These are phyloP conservation scores for Pterostichus madidus DNA, from an alignment of 2,888 invertebrate genomes.

Conservation along the genomic window DNA sequence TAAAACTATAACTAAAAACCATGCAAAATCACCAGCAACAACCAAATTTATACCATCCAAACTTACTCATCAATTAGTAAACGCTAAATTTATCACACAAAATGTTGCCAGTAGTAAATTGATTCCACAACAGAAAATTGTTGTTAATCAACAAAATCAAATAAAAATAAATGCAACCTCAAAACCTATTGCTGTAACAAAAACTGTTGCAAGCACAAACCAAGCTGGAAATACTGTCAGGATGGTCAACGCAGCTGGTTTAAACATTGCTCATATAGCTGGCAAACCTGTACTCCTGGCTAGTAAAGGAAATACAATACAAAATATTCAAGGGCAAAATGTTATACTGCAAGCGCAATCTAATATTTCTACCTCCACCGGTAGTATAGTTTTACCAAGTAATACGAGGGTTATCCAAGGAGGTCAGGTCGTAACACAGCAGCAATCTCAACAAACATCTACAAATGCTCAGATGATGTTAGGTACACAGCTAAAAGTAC, in stretches of 20 bases:
- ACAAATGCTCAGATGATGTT: constrained; percentile 73
- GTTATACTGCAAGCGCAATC: constrained; percentile 76
- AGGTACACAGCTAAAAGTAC: constrained; percentile 75
- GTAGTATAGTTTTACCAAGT: constrained; percentile 66
- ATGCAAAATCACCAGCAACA: constrained; percentile 70
- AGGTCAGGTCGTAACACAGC: constrained; percentile 65
- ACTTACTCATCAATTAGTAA: constrained; percentile 76
- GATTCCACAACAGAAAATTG: constrained; percentile 71
- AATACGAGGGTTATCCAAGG: constrained; percentile 56
- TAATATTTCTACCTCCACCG: constrained; percentile 70
- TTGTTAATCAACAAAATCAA: constrained; percentile 73
- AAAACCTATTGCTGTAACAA: constrained; percentile 72
- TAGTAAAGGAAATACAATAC: constrained; percentile 75
- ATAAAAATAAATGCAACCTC: constrained; percentile 71
- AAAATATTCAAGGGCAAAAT: constrained; percentile 76
- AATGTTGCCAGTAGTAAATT: constrained; percentile 73
- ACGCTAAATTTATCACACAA: constrained; percentile 77
- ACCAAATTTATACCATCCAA: constrained; percentile 74
- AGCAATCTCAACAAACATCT: constrained; percentile 64
- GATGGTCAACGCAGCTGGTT: constrained; percentile 78
- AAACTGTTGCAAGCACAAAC: constrained; percentile 67
- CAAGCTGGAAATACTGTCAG: constrained; percentile 75
- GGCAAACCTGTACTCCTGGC: constrained; percentile 81
- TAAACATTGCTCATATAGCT: constrained; percentile 79
- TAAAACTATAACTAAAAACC: constrained; percentile 70